phyloP scores from a whole-genome alignment of 2,888 invertebrate species.

The Melikaiella ostensackeni region DNA sequence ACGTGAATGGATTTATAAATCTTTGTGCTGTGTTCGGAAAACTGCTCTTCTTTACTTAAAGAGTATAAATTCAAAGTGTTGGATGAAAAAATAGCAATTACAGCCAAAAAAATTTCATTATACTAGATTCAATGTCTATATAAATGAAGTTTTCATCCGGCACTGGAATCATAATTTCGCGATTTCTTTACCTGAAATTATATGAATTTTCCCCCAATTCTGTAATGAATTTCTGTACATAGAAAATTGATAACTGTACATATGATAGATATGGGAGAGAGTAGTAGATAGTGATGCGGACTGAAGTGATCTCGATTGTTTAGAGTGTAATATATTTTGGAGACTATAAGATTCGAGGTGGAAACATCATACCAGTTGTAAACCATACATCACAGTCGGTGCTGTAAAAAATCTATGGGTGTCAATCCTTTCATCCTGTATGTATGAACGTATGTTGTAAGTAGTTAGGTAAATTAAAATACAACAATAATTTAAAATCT shows the following conservation, averaged over 20 bases:
- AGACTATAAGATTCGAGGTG: conserved; percentile 46
- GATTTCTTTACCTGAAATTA: not conserved
- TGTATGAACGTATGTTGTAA: conserved; percentile 52
- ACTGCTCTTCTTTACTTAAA: not conserved
- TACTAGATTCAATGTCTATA: not conserved
- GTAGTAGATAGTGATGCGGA: conserved; percentile 43
- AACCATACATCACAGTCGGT: conserved; percentile 13
- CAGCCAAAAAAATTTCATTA: not conserved
- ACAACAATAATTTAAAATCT: conserved; percentile 33
- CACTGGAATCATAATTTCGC: not conserved
- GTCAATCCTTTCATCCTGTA: conserved; percentile 51
- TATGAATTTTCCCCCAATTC: not conserved
- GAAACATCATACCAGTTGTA: conserved; percentile 41
- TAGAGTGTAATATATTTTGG: conserved; percentile 71
- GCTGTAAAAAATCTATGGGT: conserved; percentile 42
- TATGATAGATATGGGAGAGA: conserved; percentile 17
- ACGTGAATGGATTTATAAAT: not conserved
- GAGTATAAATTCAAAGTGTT: not conserved
- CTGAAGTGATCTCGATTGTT: conserved; percentile 65
- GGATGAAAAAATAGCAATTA: not conserved
- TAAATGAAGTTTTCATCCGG: not conserved
- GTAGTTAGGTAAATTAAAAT: conserved; percentile 47
- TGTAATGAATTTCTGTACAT: conserved; percentile 28
- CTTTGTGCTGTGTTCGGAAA: not conserved
- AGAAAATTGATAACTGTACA: conserved; percentile 21